Evolutionary conservation across 1,140 invertebrate genomes (phyloP).

Genomic region (Ips typographus): DNA sequence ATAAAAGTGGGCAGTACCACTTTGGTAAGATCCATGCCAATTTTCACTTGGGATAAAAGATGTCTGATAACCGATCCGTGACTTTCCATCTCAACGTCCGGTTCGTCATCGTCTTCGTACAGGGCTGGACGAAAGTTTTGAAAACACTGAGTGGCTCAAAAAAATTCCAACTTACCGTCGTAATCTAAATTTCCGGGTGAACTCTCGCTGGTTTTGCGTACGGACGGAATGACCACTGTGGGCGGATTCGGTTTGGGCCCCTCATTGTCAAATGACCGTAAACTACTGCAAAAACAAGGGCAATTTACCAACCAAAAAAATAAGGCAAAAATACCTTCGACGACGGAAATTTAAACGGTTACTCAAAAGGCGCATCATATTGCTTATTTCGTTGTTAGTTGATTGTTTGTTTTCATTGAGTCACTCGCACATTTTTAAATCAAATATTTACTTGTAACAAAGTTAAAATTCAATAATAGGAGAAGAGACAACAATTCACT

Average conservation of each 20-base stretch:
- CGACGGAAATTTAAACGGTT: slow-evolving; percentile 44
- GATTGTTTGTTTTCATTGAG: too few relatives aligned
- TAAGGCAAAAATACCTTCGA: slow-evolving; percentile 36
- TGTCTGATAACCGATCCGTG: slow-evolving; percentile 95
- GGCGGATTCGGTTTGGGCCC: slow-evolving; percentile 27
- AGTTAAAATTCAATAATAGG: too few relatives aligned
- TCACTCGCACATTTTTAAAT: too few relatives aligned
- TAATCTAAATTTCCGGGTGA: slow-evolving; percentile 44
- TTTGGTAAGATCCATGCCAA: slow-evolving; percentile 98
- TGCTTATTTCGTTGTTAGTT: not conserved
- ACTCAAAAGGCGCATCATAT: slow-evolving; percentile 46
- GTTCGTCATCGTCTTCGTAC: slow-evolving; percentile 86
- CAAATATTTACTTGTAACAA: too few relatives aligned
- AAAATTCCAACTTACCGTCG: slow-evolving; percentile 44
- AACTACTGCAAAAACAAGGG: slow-evolving; percentile 37
- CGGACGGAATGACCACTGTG: slow-evolving; percentile 28
- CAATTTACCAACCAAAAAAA: not conserved
- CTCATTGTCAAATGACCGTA: slow-evolving; percentile 43
- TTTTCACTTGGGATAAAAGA: slow-evolving; percentile 92
- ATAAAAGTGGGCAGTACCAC: slow-evolving; percentile 97
- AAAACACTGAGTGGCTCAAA: not conserved
- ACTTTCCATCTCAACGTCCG: slow-evolving; percentile 85
- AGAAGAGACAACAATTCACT: too few relatives aligned
- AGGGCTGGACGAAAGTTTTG: slow-evolving; percentile 62
- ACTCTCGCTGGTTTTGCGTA: slow-evolving; percentile 34